A percentile compares a stretch with the other conserved stretches of the same genome.
These are phyloP conservation scores for Caradrina kadenii DNA, from an alignment of 2,888 invertebrate genomes.

Conservation along the genomic window DNA sequence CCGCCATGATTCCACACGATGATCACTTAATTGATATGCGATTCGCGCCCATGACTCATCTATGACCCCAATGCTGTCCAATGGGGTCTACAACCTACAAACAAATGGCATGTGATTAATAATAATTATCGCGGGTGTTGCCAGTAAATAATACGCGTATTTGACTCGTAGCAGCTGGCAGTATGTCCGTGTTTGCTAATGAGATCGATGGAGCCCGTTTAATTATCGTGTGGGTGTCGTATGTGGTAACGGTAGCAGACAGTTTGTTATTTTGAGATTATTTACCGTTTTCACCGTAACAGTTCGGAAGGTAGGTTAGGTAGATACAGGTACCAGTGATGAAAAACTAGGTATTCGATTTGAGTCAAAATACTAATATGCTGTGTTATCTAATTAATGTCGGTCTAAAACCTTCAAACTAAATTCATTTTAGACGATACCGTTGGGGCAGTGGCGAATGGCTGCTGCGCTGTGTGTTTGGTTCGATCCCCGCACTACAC, in stretches of 20 bases:
- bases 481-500: no score
- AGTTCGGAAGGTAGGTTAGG: not conserved
- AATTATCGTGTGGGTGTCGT: constrained; percentile 46
- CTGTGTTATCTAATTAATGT: no score
- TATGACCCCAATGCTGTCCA: constrained; percentile 32
- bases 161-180: constrained; percentile 27
- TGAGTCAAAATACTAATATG: no score
- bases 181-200: constrained; percentile 45
- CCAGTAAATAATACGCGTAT: constrained; percentile 23
- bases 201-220: constrained; percentile 38
- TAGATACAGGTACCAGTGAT: no score
- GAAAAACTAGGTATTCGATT: no score
- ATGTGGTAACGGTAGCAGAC: constrained; percentile 36
- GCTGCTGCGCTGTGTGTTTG: no score
- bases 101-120: constrained; percentile 45
- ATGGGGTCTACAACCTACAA: constrained; percentile 51
- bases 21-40: constrained; percentile 40
- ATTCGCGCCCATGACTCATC: constrained; percentile 32
- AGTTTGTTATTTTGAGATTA: constrained; percentile 1
- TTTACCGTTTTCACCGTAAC: not conserved
- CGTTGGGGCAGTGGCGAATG: no score
- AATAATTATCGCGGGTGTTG: constrained; percentile 40
- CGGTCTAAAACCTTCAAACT: no score
- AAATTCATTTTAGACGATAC: no score
- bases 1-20: constrained; percentile 1